phyloP scores from a whole-genome alignment of 2,113 vertebrate species.

The Poeciliopsis retropinna region DNA sequence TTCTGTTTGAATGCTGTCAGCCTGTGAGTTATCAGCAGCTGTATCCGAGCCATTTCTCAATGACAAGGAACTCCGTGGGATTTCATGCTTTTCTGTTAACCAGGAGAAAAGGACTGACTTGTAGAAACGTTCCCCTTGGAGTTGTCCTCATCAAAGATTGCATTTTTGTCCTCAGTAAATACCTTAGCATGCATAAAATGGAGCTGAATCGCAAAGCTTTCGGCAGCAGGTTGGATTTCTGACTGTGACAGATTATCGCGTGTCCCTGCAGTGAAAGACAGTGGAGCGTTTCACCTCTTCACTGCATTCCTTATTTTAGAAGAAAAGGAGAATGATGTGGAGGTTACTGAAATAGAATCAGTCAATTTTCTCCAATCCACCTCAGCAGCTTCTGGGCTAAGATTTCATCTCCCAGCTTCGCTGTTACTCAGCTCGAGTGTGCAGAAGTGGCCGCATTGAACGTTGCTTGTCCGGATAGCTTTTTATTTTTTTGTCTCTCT shows the following conservation, averaged over 20 bases:
- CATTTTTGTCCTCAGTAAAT: conserved; percentile 5
- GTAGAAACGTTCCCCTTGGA: background rate
- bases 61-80: conserved; percentile 24
- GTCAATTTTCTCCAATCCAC: conserved; percentile 5
- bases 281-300: conserved; percentile 9
- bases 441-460: conserved; percentile 42
- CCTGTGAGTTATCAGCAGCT: conserved; percentile 19
- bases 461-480: conserved; percentile 46
- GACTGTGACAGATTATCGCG: conserved; percentile 37
- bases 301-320: background rate
- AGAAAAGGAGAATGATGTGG: background rate
- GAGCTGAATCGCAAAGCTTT: conserved; percentile 25
- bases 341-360: conserved; percentile 21
- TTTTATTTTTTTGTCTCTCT: conserved; percentile 7
- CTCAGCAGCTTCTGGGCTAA: conserved; percentile 27
- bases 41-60: conserved; percentile 14
- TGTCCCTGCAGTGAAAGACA: conserved; percentile 11
- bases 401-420: conserved; percentile 48
- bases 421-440: conserved; percentile 27
- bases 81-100: conserved; percentile 29
- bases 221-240: conserved; percentile 47
- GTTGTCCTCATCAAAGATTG: background rate
- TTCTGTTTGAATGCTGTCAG: conserved; percentile 7
- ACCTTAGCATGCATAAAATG: conserved; percentile 54
- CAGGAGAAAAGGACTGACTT: conserved; percentile 10